phyloP scores from a whole-genome alignment of 1,140 invertebrate genomes.

The Brachionus calyciflorus region DNA sequence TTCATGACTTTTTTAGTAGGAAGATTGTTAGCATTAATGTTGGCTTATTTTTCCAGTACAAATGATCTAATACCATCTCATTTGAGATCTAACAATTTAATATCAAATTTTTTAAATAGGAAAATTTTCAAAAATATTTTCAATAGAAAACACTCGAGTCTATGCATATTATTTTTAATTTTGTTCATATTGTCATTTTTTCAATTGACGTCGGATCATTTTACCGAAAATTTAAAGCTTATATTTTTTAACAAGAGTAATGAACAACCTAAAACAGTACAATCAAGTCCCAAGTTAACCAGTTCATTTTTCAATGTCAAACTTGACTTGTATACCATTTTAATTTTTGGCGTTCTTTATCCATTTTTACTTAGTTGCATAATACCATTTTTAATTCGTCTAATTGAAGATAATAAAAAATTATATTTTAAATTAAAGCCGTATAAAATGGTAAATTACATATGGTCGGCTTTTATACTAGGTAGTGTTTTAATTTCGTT shows the following conservation, averaged over 20 bases:
- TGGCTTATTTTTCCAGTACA: neutral
- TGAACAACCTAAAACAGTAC: neutral
- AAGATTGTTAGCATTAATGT: neutral
- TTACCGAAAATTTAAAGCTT: conserved; percentile 24
- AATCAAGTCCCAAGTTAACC: neutral
- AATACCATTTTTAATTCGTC: neutral
- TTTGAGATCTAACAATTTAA: neutral
- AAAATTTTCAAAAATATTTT: conserved; percentile 22
- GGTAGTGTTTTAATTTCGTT: neutral
- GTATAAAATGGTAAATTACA: neutral
- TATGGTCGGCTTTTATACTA: neutral
- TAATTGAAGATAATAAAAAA: conserved; percentile 10
- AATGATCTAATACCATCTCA: neutral
- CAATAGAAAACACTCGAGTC: neutral
- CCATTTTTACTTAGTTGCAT: neutral
- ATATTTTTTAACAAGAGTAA: neutral
- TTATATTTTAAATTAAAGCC: neutral
- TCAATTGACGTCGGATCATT: conserved; percentile 27
- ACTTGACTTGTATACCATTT: conserved; percentile 13
- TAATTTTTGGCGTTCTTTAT: neutral
- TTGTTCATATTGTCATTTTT: conserved; percentile 2
- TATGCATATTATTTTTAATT: neutral
- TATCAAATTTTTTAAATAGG: conserved; percentile 3
- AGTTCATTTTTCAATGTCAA: neutral
- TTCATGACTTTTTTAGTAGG: conserved; percentile 5